Evolutionary conservation across 2,113 vertebrate genomes (phyloP).

Genomic region (Acinonyx jubatus): DNA sequence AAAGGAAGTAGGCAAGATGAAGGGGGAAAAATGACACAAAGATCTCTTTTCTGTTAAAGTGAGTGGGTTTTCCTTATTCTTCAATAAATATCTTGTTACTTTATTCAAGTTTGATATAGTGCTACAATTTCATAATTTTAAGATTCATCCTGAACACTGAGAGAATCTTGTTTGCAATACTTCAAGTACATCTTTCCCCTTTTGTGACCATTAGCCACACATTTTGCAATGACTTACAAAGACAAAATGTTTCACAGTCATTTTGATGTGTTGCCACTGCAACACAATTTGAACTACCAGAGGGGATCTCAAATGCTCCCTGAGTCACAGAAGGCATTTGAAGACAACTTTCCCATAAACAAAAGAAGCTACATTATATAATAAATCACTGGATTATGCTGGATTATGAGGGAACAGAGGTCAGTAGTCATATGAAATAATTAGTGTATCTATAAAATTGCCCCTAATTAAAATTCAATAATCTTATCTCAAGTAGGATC

Average conservation of each 20-base stretch:
- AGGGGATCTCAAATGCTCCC: background rate
- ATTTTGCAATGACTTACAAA: conserved; percentile 44
- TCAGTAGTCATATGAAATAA: background rate
- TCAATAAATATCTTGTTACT: background rate
- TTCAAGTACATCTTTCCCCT: conserved; percentile 7
- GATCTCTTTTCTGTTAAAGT: background rate
- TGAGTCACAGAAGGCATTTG: background rate
- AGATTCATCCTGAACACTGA: conserved; percentile 28
- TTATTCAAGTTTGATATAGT: conserved; percentile 13
- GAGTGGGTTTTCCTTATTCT: background rate
- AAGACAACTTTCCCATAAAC: background rate
- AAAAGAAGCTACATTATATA: background rate
- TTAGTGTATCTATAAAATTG: background rate
- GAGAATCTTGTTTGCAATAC: conserved; percentile 32
- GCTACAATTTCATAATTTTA: background rate
- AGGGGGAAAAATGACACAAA: background rate
- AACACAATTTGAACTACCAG: background rate
- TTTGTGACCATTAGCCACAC: conserved; percentile 42
- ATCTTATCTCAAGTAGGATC: background rate
- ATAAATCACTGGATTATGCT: background rate
- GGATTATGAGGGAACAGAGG: background rate
- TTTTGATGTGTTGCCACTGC: background rate
- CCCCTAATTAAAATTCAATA: conserved; percentile 17
- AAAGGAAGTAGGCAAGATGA: background rate
- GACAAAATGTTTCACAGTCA: background rate